phyloP scores from a whole-genome alignment of 2,888 invertebrate species.

The Chalcis sispes region DNA sequence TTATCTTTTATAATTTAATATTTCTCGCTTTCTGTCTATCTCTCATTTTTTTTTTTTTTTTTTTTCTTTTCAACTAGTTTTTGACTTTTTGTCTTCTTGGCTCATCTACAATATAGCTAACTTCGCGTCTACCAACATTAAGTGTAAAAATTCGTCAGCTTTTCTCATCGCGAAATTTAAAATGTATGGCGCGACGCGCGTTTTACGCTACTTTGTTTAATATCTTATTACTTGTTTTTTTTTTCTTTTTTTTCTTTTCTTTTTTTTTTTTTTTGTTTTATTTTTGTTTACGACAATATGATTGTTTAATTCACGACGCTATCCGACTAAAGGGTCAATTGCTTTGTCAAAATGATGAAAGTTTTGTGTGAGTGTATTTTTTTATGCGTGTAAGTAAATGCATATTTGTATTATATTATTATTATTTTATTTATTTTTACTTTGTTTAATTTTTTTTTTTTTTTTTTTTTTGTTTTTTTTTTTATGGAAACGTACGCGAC shows the following conservation, averaged over 20 bases:
- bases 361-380: not conserved
- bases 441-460: not conserved
- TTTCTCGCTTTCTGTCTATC: no score
- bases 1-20: no score
- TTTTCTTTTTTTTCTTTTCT: no score
- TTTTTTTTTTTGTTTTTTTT: not conserved
- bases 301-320: conserved; percentile 13
- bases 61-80: no score
- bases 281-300: no score
- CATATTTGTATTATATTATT: conserved; percentile 6
- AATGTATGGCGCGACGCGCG: no score
- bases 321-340: conserved; percentile 38
- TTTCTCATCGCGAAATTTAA: not conserved
- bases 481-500: conserved; percentile 38
- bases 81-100: no score
- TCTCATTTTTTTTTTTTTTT: not conserved
- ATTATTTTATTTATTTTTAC: not conserved
- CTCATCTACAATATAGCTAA: no score
- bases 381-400: not conserved
- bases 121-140: not conserved
- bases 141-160: conserved; percentile 29
- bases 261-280: no score
- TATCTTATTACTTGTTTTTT: no score
- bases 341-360: conserved; percentile 36
- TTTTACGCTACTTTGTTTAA: no score